A percentile compares a stretch with the other conserved stretches of the same genome.
Evolutionary conservation across 2,113 vertebrate species (phyloP).

Genomic region (Elachura formosa): DNA sequence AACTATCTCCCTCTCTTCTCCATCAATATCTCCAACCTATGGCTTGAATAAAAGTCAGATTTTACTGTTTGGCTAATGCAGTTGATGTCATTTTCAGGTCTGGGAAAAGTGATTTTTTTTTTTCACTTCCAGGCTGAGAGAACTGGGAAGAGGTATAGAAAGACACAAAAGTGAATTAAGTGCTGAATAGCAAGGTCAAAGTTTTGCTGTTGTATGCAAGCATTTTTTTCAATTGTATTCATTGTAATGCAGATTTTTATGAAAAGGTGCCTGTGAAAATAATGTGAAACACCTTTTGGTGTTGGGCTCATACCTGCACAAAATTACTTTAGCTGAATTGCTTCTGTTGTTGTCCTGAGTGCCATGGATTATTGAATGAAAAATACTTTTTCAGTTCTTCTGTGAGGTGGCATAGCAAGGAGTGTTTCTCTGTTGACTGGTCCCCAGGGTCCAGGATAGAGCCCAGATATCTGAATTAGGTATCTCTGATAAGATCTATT

Average conservation of each 20-base stretch:
- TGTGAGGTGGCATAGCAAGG: background rate
- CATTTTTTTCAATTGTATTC: background rate
- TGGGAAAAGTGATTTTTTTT: background rate
- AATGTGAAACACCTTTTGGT: background rate
- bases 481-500: background rate
- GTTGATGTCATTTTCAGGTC: background rate
- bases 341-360: background rate
- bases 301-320: background rate
- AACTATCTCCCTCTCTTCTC: background rate
- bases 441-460: fast-evolving
- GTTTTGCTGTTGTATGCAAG: background rate
- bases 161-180: background rate
- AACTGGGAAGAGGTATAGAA: background rate
- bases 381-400: background rate
- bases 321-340: background rate
- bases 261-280: fast-evolving
- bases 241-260: background rate
- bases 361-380: background rate
- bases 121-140: background rate
- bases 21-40: background rate
- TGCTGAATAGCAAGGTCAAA: background rate
- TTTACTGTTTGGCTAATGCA: background rate
- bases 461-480: background rate
- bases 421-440: background rate
- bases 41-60: background rate